A percentile compares a stretch with the other conserved stretches of the same genome.
phyloP scores from a whole-genome alignment of 2,888 invertebrate genomes.

The Eulithis testata region DNA sequence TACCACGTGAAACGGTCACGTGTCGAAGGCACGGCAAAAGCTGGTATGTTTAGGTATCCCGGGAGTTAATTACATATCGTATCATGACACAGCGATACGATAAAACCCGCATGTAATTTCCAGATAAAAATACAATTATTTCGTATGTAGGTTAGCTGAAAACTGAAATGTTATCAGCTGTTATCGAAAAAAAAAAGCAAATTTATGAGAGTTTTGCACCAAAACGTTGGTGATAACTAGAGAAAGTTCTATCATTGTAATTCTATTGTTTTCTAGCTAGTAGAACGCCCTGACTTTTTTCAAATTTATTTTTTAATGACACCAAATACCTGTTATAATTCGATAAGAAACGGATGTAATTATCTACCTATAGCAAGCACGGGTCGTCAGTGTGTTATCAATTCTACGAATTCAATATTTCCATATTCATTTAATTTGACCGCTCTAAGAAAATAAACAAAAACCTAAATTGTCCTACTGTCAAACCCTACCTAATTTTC shows the following conservation, averaged over 20 bases:
- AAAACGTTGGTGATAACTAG: conserved; percentile 15
- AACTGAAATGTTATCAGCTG: conserved; percentile 37
- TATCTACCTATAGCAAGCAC: too few relatives aligned
- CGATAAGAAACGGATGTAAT: too few relatives aligned
- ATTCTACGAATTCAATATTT: too few relatives aligned
- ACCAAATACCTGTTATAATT: too few relatives aligned
- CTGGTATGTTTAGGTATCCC: conserved; percentile 19
- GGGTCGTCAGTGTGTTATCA: too few relatives aligned
- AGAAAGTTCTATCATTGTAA: conserved; percentile 6
- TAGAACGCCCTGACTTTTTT: background rate
- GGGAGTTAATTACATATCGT: conserved; percentile 39
- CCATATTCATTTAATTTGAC: too few relatives aligned
- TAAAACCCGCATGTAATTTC: conserved; percentile 52
- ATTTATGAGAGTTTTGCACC: conserved; percentile 35
- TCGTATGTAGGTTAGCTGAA: conserved; percentile 44
- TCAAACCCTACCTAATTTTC: too few relatives aligned
- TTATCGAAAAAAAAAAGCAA: conserved; percentile 35
- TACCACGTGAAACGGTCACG: too few relatives aligned
- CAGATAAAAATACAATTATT: conserved; percentile 58
- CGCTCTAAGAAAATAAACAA: too few relatives aligned
- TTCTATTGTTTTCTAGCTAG: background rate
- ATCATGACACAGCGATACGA: conserved; percentile 43
- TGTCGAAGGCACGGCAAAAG: background rate
- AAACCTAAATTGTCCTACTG: too few relatives aligned
- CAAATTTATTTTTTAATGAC: background rate